Evolutionary conservation across 1,140 invertebrate species (phyloP).

Genomic region (Hetaerina americana): DNA sequence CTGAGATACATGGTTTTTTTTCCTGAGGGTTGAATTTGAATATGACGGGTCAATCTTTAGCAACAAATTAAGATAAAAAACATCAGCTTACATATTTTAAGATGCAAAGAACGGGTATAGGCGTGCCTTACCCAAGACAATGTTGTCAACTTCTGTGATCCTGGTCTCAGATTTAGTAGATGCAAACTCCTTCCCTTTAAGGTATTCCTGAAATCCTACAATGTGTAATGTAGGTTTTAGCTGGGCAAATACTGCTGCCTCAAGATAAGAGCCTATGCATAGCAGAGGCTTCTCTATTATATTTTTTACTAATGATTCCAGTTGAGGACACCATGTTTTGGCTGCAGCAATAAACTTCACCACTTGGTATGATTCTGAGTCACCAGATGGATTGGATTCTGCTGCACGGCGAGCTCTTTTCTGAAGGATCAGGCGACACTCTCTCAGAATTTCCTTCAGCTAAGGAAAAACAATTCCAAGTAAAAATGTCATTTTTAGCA

Average conservation of each 20-base stretch:
- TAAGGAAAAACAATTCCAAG: slow-evolving; percentile 10
- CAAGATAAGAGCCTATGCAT: slow-evolving; percentile 29
- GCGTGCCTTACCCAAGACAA: too few species aligned
- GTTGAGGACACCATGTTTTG: not conserved
- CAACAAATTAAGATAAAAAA: too few species aligned
- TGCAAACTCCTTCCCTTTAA: too few species aligned
- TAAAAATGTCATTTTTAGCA: not conserved
- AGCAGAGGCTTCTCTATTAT: slow-evolving; percentile 24
- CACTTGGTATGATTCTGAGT: not conserved
- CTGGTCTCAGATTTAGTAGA: too few species aligned
- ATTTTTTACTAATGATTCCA: slow-evolving; percentile 20
- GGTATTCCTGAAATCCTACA: not conserved
- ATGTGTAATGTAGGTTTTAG: slow-evolving; percentile 10
- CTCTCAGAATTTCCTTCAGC: slow-evolving; percentile 20
- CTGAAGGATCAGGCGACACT: slow-evolving; percentile 21
- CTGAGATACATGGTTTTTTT: too few species aligned
- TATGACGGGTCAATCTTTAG: too few species aligned
- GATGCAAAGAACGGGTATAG: too few species aligned
- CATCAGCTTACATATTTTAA: too few species aligned
- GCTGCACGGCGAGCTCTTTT: slow-evolving; percentile 16
- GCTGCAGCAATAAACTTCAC: not conserved
- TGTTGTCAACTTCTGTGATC: too few species aligned
- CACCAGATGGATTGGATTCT: not conserved
- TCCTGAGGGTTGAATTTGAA: too few species aligned
- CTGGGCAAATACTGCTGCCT: slow-evolving; percentile 23